Percentiles rank a stretch among this genome's conserved stretches.
Conservation (phyloP, 2,113 vertebrate species). For the Cochlearius cochlearius region DNA sequence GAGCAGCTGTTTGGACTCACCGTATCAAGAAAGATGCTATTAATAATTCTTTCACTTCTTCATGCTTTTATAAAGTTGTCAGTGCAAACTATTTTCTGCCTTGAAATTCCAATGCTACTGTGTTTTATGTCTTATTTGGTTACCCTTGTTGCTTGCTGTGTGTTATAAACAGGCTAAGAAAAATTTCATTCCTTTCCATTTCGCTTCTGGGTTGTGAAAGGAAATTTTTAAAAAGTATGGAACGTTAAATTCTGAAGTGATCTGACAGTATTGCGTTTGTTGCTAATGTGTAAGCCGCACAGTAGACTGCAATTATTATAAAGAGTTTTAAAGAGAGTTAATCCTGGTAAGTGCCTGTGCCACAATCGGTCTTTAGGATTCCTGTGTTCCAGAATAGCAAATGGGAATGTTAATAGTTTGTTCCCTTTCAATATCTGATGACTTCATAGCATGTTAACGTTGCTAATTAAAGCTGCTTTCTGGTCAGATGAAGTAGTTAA, state of each 20-base stretch:
- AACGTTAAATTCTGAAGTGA: background rate
- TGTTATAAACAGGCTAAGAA: background rate
- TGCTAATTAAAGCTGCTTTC: background rate
- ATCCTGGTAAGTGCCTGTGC: background rate
- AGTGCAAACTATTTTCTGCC: background rate
- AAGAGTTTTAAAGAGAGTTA: background rate
- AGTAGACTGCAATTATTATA: background rate
- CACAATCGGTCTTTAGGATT: background rate
- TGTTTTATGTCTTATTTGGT: background rate
- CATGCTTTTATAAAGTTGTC: background rate
- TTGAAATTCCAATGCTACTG: background rate
- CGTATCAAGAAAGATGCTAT: background rate
- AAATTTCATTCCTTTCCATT: background rate
- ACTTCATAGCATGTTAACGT: rapidly evolving
- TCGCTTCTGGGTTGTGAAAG: background rate
- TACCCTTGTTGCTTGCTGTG: background rate
- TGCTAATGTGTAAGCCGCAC: background rate
- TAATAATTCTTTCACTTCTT: background rate
- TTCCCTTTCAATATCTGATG: background rate
- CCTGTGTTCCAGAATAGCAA: background rate
- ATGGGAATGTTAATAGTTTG: background rate
- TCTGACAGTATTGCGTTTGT: rapidly evolving
- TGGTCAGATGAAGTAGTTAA: background rate
- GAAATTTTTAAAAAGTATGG: background rate
- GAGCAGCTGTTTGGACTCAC: background rate